Base-by-base conservation (phyloP, 2,888 invertebrate species). In the Dorcus hopei region DNA sequence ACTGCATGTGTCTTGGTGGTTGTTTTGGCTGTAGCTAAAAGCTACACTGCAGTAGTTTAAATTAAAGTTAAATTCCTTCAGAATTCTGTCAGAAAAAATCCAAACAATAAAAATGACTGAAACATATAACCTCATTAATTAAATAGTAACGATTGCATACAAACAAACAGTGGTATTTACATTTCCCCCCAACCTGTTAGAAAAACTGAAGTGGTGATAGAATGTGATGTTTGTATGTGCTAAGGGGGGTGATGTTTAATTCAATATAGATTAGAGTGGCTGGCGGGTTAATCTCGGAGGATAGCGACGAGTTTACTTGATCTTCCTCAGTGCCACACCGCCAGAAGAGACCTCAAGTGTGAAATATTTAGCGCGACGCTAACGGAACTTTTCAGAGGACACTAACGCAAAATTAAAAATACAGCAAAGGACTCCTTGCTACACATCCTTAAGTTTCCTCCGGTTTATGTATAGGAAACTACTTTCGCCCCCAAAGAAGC, bases 231-330 rank as follows among this genome's bases (percentile, higher is more conserved):
- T 65, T 67, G 68, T 68, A 65, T 64, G 68, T 67, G 72, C 69
- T 67, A 64, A 70, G 69, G 68, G 69, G 68, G 65, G 61, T 68
- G 65, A 73, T 72, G 70, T 71, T 72, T 72, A 72, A 73, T 73
- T 72, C 73, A 73, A 68, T 68, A 70, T 65, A 72, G 72, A 72
- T 72, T 73, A 73, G 72, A 73, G 72, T 33, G 26, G 26, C 26
- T 71, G 71, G 70, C 68, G 70, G 70, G 68, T 70, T 73, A 72
- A 73, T 72, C 72, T 70, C 70, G 67, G 64, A 66, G 65, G 68
- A 67, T 33, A 7, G 26, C 26, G 26, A 33, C 65, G 63, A 54
- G 54, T 62, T 61, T 58, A 60, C 57, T 64, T 63, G 61, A 62
- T 66, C 62, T 65, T 33, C 26, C 26, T 33, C 26, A 64, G 63